A percentile compares a stretch with the other conserved stretches of the same genome.
These are phyloP conservation scores for Myotis brandtii DNA, from an alignment of 2,113 vertebrate species.

Conservation along the genomic window DNA sequence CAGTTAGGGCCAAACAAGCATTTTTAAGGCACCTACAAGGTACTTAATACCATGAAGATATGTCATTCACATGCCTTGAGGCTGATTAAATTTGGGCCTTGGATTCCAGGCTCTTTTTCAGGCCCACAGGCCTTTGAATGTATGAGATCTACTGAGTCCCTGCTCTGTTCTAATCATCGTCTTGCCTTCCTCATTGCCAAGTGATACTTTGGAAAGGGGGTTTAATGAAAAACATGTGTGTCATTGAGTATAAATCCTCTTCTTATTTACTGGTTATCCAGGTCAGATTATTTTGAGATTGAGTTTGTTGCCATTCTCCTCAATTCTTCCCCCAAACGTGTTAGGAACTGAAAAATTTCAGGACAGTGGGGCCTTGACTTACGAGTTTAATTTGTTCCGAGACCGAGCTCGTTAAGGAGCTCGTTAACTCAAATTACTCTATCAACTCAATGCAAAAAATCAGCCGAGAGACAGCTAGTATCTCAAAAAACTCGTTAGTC, in stretches of 20 bases:
- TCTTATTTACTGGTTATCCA: not conserved
- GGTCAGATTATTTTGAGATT: not conserved
- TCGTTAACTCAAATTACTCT: too few species aligned
- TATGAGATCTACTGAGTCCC: not conserved
- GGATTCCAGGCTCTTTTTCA: not conserved
- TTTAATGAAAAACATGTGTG: not conserved
- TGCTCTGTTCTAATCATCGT: not conserved
- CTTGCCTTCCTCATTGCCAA: not conserved
- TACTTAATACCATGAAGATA: not conserved
- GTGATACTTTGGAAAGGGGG: not conserved
- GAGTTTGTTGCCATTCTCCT: not conserved
- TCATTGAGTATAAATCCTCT: not conserved
- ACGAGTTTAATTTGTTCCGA: too few species aligned
- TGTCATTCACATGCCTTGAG: fast-evolving
- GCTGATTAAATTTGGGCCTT: not conserved
- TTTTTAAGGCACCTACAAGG: not conserved
- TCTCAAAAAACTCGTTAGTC: too few species aligned
- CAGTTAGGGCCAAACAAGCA: not conserved
- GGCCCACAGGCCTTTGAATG: not conserved
- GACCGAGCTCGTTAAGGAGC: too few species aligned
- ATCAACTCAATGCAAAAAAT: too few species aligned
- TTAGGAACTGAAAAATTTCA: not conserved
- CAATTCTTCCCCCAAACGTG: not conserved
- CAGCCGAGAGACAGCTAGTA: too few species aligned
- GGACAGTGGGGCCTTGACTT: too few species aligned